These are phyloP conservation scores for Heliothis subflexa DNA, from an alignment of 1,140 invertebrate genomes.

Conservation along the genomic window DNA sequence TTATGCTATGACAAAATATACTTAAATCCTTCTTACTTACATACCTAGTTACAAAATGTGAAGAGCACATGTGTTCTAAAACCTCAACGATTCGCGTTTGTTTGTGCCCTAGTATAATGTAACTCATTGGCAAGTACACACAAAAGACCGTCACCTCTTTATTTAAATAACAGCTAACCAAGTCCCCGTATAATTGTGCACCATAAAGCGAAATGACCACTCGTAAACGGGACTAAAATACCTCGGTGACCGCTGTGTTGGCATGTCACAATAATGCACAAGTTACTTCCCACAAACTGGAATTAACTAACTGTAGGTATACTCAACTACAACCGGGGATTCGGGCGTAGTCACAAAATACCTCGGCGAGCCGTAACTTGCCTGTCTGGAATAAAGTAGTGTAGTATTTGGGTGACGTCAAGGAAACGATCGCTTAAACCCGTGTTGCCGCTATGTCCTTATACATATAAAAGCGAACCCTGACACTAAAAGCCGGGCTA, in stretches of 20 bases:
- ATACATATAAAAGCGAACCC: slow-evolving; percentile 13
- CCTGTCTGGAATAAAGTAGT: slow-evolving; percentile 25
- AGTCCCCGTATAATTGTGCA: slow-evolving; percentile 38
- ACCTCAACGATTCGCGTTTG: neutral
- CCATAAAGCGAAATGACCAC: slow-evolving; percentile 32
- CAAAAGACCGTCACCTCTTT: neutral
- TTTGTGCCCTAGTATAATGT: neutral
- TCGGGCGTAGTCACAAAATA: slow-evolving; percentile 32
- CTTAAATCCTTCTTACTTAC: too few species aligned
- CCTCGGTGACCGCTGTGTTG: slow-evolving; percentile 9
- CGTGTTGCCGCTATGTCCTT: neutral
- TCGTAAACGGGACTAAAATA: slow-evolving; percentile 40
- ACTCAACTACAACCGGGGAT: slow-evolving; percentile 11
- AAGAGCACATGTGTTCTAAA: neutral
- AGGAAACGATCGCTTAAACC: slow-evolving; percentile 23
- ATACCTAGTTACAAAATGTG: too few species aligned
- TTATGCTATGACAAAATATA: too few species aligned
- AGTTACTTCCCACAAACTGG: slow-evolving; percentile 14
- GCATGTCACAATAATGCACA: slow-evolving; percentile 33
- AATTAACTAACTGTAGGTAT: neutral
- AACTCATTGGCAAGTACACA: slow-evolving; percentile 11
- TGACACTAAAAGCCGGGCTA: slow-evolving; percentile 23
- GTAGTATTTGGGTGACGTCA: slow-evolving; percentile 28
- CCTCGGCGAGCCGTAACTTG: slow-evolving; percentile 12
- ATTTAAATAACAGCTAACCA: slow-evolving; percentile 27